Conservation (phyloP, 2,797 vertebrate genomes). For the Pampus argenteus region DNA sequence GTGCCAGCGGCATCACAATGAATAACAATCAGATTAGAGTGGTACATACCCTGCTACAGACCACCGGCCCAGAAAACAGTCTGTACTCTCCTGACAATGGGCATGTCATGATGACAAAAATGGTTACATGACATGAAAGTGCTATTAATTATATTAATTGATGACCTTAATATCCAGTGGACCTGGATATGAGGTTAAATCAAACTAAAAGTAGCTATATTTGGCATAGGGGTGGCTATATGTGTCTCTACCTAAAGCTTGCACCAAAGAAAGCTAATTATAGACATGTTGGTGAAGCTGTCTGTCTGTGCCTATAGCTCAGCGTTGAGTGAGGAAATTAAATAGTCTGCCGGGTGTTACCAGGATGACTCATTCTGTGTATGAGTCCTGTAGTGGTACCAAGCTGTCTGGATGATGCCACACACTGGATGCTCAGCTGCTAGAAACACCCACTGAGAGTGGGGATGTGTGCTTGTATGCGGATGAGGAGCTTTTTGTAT, state of each 20-base stretch:
- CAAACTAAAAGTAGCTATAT: constrained; percentile 7
- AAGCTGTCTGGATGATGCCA: constrained; percentile 29
- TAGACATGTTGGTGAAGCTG: constrained; percentile 4
- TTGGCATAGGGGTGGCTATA: constrained; percentile 27
- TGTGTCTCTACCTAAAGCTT: constrained; percentile 34
- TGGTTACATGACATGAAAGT: neutral
- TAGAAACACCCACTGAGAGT: constrained; percentile 12
- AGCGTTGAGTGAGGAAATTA: constrained; percentile 21
- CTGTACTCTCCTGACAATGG: constrained; percentile 1
- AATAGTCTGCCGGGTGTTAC: constrained; percentile 27
- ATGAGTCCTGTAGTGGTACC: constrained; percentile 22
- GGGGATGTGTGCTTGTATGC: neutral
- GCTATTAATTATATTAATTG: neutral
- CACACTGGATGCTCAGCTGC: constrained; percentile 10
- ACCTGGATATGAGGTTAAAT: constrained; percentile 11
- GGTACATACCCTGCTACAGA: constrained; percentile 12
- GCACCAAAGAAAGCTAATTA: constrained; percentile 9
- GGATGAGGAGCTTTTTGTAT: neutral
- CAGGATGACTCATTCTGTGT: constrained; percentile 37
- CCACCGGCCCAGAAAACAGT: constrained; percentile 14
- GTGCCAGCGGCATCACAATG: constrained; percentile 58
- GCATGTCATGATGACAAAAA: neutral
- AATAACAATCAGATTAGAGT: constrained; percentile 52
- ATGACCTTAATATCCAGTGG: neutral
- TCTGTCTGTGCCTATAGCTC: constrained; percentile 17